Evolutionary conservation across 2,888 invertebrate genomes (phyloP), one percentile per base, ranked within the genome.

Genomic region (Pristionchus japonicus): DNA sequence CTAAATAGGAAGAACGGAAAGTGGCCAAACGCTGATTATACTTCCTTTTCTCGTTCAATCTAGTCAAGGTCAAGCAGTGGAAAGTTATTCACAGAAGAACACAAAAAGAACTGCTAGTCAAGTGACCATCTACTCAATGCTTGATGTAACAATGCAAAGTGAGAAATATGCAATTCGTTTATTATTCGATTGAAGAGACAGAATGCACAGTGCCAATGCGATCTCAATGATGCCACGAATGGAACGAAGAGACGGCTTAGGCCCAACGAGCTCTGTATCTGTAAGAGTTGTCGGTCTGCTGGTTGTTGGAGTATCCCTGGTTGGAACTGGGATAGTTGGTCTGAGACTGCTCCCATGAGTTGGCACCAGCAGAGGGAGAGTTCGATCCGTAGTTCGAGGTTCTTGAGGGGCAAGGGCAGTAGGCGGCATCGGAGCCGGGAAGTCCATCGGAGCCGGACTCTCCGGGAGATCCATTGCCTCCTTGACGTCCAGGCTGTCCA

Each of bases 381-480:
- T 47, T n/a, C n/a, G 82, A 61, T 85, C 85, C 86, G 80, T 47
- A 77, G 57, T 43, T 57, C 40, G 57, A 34, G 20, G 87, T 87
- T 43, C 87, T 67, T 31, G 57, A 34, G 61, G 87, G 87, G 87
- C 87, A 87, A 61, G 87, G 87, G 31, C 87, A 87, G 80, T 87
- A 87, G 0, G 77, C 87, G 61, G 87, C 87, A 87, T 87, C 87
- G 4, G 87, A 77, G 37, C 87, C 87, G 77, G 87, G 87, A 34
- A 87, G 52, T 52, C 87, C 87, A 57, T 87, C 87, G 61, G 87
- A 87, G 88, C 92, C 92, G 34, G 89, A 43, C 80, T 91, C 92
- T 91, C 92, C 92, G 64, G 89, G 89, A 34, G 88, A 89, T 89
- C 92, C 92, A 85, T 89, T 88, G 84, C 88, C 64, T 91, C 92